A percentile compares a stretch with the other conserved stretches of the same genome.
Conservation (phyloP, 2,888 invertebrate genomes). For the Ennomos erosarius region DNA sequence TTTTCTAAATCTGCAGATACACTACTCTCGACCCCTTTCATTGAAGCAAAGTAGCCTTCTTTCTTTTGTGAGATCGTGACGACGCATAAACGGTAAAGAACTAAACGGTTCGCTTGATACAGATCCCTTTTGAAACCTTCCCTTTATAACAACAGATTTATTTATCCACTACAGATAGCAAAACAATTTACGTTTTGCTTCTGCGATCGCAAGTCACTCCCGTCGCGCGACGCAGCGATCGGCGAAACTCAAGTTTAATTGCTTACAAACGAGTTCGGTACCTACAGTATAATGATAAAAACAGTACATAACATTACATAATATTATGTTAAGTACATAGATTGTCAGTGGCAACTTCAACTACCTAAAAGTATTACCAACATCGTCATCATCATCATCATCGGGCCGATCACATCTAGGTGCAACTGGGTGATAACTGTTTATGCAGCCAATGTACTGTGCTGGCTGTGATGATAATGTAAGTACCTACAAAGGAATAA, state of each 20-base stretch:
- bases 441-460: too few species aligned
- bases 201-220: slow-evolving; percentile 35
- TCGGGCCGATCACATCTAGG: too few species aligned
- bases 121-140: slow-evolving; percentile 25
- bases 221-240: slow-evolving; percentile 32
- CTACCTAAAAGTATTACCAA: too few species aligned
- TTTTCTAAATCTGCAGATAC: not conserved
- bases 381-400: too few species aligned
- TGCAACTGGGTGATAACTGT: too few species aligned
- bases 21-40: slow-evolving; percentile 1
- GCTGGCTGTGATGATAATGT: too few species aligned
- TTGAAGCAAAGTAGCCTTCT: slow-evolving; percentile 14
- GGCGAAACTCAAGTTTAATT: slow-evolving; percentile 55
- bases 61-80: slow-evolving; percentile 25
- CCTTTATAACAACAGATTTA: slow-evolving; percentile 29
- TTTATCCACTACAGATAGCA: slow-evolving; percentile 32
- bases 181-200: slow-evolving; percentile 34
- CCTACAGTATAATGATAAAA: slow-evolving; percentile 50
- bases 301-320: slow-evolving; percentile 10
- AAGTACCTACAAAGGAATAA: too few species aligned
- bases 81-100: slow-evolving; percentile 28
- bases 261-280: slow-evolving; percentile 54
- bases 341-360: too few species aligned
- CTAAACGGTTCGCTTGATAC: slow-evolving; percentile 30
- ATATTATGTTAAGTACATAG: too few species aligned